phyloP scores from a whole-genome alignment of 1,140 invertebrate genomes.

The Brachionus koreanus region DNA sequence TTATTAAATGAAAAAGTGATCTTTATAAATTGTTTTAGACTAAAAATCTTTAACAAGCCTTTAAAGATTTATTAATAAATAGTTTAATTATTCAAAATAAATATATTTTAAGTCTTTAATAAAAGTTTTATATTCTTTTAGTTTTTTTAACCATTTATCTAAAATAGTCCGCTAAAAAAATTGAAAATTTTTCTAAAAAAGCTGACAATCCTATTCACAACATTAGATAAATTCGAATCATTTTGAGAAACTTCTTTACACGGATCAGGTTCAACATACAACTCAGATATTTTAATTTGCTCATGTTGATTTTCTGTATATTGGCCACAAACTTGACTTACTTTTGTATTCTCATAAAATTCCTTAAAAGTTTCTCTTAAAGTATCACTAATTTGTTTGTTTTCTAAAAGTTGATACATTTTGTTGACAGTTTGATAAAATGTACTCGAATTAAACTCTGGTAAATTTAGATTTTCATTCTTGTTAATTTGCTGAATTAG shows the following conservation, averaged over 20 bases:
- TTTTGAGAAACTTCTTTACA: background rate
- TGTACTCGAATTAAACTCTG: background rate
- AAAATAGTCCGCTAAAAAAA: background rate
- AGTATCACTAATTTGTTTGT: background rate
- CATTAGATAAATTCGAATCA: too few relatives aligned
- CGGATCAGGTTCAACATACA: background rate
- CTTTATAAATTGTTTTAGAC: too few relatives aligned
- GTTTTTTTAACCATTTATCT: background rate
- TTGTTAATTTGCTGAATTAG: background rate
- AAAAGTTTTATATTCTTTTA: too few relatives aligned
- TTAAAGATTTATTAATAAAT: too few relatives aligned
- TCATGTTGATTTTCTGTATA: background rate
- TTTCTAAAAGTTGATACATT: background rate
- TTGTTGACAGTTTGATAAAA: background rate
- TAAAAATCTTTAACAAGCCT: too few relatives aligned
- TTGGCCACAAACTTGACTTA: background rate
- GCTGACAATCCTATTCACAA: background rate
- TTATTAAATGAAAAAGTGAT: too few relatives aligned
- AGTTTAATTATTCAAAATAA: too few relatives aligned
- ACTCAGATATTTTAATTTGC: background rate
- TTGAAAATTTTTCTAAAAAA: slow-evolving; percentile 2
- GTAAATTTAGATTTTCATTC: background rate
- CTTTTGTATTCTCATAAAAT: background rate
- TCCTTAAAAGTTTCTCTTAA: background rate
- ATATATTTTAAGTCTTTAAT: too few relatives aligned